A percentile compares a stretch with the other conserved stretches of the same genome.
Evolutionary conservation across 2,797 vertebrate species (phyloP).

Genomic region (Coranthus polyacanthus): DNA sequence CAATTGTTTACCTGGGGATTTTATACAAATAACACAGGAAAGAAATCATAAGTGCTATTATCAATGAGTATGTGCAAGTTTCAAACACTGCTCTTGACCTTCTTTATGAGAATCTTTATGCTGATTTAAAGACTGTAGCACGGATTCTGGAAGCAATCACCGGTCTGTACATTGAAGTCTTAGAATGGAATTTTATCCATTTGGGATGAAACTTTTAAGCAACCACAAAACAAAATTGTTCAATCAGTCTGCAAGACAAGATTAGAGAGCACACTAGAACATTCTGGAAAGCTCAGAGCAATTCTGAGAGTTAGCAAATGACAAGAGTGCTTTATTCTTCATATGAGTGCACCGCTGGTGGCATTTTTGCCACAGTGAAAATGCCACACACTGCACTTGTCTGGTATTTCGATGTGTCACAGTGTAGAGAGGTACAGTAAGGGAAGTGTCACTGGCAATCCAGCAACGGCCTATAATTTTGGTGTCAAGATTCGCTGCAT

Average conservation of each 20-base stretch:
- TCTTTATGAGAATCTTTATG: background rate
- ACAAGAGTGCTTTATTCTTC: background rate
- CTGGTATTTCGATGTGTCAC: conserved; percentile 18
- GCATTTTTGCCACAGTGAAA: conserved; percentile 20
- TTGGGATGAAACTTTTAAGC: background rate
- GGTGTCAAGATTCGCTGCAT: conserved; percentile 36
- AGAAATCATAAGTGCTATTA: background rate
- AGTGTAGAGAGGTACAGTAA: conserved; percentile 12
- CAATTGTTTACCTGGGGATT: background rate
- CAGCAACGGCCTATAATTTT: conserved; percentile 42
- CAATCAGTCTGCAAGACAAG: background rate
- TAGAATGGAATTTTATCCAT: no score
- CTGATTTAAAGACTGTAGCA: background rate
- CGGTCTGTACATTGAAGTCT: no score
- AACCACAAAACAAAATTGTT: background rate
- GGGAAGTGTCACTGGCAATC: conserved; percentile 20
- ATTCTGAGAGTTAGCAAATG: background rate
- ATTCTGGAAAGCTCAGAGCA: background rate
- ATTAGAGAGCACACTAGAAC: background rate
- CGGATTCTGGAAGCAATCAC: background rate
- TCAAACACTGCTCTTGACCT: background rate
- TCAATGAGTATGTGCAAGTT: background rate
- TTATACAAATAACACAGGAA: background rate
- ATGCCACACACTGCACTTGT: conserved; percentile 11
- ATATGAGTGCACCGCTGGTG: background rate